Evolutionary conservation across 2,888 invertebrate genomes (phyloP), one percentile per base, ranked within the genome.

Genomic region (Acanthopleura granulata): DNA sequence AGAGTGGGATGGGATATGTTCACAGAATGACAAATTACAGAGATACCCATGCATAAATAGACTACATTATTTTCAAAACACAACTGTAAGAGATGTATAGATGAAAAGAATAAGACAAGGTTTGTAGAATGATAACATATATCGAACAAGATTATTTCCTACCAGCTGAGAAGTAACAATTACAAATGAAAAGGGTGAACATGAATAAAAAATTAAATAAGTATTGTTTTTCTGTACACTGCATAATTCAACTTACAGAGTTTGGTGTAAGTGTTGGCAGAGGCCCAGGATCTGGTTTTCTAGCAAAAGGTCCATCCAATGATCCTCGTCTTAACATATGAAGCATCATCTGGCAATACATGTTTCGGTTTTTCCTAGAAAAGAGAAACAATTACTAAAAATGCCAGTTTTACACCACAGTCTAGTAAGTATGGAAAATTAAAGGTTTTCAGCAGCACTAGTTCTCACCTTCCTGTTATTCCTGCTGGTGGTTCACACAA

Each of bases 271-370:
- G 79, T 3, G 88, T 82, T 4, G 84, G 84, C 40, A 89, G 82
- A 29, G 84, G 79, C 0, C 89, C 89, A 11, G 85, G 85, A 30
- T 85, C 85, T 9, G 89, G 89, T 78, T 85, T 86, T 75, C 83
- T 82, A 40, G 86, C 84, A 78, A 89, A 89, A 18, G 89, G 89
- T 50, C 85, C 88, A 75, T 89, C 86, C 50, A 89, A 77, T 22
- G 83, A 83, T 16, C 87, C 88, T 74, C 85, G 80, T 77, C 86
- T 89, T 74, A 89, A 77, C 89, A 89, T 89, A 79, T 89, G 87
- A 72, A 89, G 76, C 85, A 89, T 84, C 73, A 89, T 75, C 78
- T 88, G 86, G 9, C 86, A 83, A 78, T 89, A 86, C 77, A 84
- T 79, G 77, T 89, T 89, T 49, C 89, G 81, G 74, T 86, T 89